Percentiles rank a stretch among this genome's conserved stretches.
Evolutionary conservation across 2,888 invertebrate genomes (phyloP).

Genomic region (Teleogryllus oceanicus): DNA sequence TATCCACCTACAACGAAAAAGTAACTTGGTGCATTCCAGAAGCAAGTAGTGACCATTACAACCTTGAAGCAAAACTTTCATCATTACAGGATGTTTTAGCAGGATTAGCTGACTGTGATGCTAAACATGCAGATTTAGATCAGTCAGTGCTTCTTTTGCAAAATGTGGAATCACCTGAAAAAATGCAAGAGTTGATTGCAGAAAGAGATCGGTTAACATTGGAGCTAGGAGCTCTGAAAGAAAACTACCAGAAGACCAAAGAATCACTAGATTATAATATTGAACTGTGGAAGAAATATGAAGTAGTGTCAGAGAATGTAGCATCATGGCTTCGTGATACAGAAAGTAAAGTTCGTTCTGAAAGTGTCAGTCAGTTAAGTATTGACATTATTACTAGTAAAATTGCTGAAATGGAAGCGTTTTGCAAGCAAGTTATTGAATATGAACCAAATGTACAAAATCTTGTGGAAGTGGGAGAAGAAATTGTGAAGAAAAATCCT

Average conservation of each 20-base stretch:
- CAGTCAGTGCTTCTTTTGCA: slow-evolving; percentile 68
- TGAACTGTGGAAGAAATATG: slow-evolving; percentile 76
- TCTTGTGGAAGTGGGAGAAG: slow-evolving; percentile 64
- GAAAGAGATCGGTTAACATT: slow-evolving; percentile 67
- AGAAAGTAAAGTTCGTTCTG: slow-evolving; percentile 69
- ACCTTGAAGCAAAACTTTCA: slow-evolving; percentile 84
- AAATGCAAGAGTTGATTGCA: slow-evolving; percentile 60
- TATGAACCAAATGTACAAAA: slow-evolving; percentile 65
- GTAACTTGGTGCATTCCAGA: slow-evolving; percentile 89
- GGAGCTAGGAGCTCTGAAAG: slow-evolving; percentile 68
- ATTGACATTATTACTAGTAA: slow-evolving; percentile 66
- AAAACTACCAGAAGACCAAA: slow-evolving; percentile 66
- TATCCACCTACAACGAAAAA: slow-evolving; percentile 80
- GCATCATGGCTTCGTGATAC: slow-evolving; percentile 74
- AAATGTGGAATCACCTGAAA: slow-evolving; percentile 69
- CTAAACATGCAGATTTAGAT: slow-evolving; percentile 63
- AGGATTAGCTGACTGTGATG: slow-evolving; percentile 67
- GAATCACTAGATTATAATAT: slow-evolving; percentile 66
- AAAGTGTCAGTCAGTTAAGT: slow-evolving; percentile 68
- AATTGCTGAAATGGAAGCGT: slow-evolving; percentile 60
- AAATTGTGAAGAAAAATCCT: slow-evolving; percentile 71
- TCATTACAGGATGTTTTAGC: slow-evolving; percentile 72
- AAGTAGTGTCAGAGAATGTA: slow-evolving; percentile 68
- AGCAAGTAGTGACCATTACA: slow-evolving; percentile 83
- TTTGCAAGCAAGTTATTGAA: slow-evolving; percentile 62